Evolutionary conservation across 1,140 invertebrate genomes (phyloP), one percentile per base, ranked within the genome.

Genomic region (Oryctes rhinoceros): DNA sequence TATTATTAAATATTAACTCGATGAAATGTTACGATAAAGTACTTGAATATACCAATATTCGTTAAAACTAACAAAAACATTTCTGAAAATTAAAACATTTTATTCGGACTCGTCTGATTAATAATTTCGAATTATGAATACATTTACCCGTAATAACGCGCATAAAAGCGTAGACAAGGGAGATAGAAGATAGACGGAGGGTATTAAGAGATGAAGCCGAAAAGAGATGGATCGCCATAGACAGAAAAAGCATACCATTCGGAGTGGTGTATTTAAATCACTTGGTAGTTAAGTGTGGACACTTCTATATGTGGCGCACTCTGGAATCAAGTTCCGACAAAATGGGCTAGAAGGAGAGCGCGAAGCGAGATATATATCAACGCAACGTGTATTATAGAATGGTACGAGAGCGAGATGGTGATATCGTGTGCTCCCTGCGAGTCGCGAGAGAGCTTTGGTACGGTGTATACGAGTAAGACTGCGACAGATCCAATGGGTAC

Each of bases 391-490:
- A 59, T 30, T 18, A 53, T 4, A 13, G 13, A 13, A 10, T 44
- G 5, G 49, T 53, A 53, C n/a, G 18, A n/a, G 49, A 53, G 53
- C 6, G 53, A 59, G 18, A 59, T 6, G 18, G 53, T 3, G 15
- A 59, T 44, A 59, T 15, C 0, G 15, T 18, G 0, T 7, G 18
- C n/a, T 6, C 13, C 24, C 24, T 30, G 24, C 24, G 24, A 30
- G 53, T 18, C 3, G 15, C 15, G n/a, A 59, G n/a, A 59, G 53
- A n/a, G 18, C 18, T 59, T 59, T 18, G n/a, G 77, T 48, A 78
- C 82, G 24, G 80, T 80, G 39, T 80, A 82, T 80, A 81, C 78
- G 80, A 62, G 75, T 81, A 80, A 30, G 76, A 83, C 82, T 83
- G 82, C 78, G 78, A 71, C 80, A 81, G 80, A 79, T 80, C 78